Conservation (phyloP, 2,113 vertebrate species). For the Heterocephalus glaber region DNA sequence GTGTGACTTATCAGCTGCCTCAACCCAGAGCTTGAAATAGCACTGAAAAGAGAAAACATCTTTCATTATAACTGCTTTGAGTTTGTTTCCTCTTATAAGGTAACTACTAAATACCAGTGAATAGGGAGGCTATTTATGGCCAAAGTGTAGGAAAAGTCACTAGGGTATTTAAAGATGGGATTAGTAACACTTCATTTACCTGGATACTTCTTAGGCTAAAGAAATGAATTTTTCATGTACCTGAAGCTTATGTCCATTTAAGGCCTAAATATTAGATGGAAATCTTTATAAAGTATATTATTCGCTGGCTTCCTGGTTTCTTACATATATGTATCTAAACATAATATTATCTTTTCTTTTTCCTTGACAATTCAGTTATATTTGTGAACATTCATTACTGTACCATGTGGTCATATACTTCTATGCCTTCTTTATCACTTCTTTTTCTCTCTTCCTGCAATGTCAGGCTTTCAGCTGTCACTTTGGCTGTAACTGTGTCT, state of each 20-base stretch:
- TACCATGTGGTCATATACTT: not conserved
- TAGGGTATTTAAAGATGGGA: slow-evolving; percentile 43
- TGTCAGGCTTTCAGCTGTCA: slow-evolving; percentile 20
- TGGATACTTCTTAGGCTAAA: slow-evolving; percentile 24
- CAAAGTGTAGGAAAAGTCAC: slow-evolving; percentile 17
- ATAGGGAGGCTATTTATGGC: not conserved
- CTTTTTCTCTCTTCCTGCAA: not conserved
- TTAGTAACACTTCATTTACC: slow-evolving; percentile 54
- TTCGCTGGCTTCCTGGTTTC: not conserved
- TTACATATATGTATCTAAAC: not conserved
- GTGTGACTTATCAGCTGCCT: not conserved
- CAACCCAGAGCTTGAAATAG: not conserved
- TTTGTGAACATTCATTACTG: not conserved
- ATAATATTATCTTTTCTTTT: not conserved
- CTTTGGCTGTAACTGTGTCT: not conserved
- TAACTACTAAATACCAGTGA: slow-evolving; percentile 37
- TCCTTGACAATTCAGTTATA: not conserved
- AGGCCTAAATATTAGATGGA: not conserved
- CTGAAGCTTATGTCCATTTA: not conserved
- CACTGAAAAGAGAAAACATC: not conserved
- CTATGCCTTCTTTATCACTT: not conserved
- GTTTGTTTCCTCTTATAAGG: slow-evolving; percentile 31
- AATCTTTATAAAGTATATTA: slow-evolving; percentile 51
- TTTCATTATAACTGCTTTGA: slow-evolving; percentile 28
- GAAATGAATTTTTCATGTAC: slow-evolving; percentile 29